Base-by-base conservation (phyloP, 2,888 invertebrate genomes). In the Nomada ferruginata region DNA sequence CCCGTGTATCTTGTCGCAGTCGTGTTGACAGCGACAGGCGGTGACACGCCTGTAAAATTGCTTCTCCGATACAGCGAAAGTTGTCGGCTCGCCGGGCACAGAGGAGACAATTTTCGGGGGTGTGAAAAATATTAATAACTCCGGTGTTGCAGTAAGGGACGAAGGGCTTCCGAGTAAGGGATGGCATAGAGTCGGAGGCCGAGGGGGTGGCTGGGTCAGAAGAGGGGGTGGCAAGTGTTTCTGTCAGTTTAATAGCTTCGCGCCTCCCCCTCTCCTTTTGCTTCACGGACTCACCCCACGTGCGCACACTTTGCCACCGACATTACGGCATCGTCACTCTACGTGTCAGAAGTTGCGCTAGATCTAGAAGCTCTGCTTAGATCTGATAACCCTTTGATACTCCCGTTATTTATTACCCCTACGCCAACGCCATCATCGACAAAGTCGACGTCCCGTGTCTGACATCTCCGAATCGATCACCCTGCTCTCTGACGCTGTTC, bases 211-310 rank as follows among this genome's bases (percentile, higher is more conserved):
- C 72, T 82, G 82, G 82, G 69, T 69, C 73, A 55, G 76, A 76
- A 69, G 82, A 70, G 82, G 83, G 93, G 93, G 92, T 92, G 93
- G 93, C 93, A 93, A 93, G 93, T 93, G 93, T 93, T 93, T 93
- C 93, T 94, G 93, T 94, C 93, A 94, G 93, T 94, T 94, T 94
- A 94, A 94, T 94, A 93, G 93, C 93, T 93, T 93, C 92, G 92
- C 92, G 91, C 91, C 90, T 71, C 73, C 47, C 65, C 77, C 60
- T 57, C 69, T 29, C 81, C 82, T 74, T 76, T 73, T 59, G 72
- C 85, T 77, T 73, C 83, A 81, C 84, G 71, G 80, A 71, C 83
- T 76, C 83, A 76, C 86, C 81, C 87, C 84, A 78, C 88, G 82
- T 84, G 87, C 86, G 79, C 80, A 83, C 87, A 87, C 89, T 85